Base-by-base conservation (phyloP, 2,888 invertebrate genomes). In the Hypomecis punctinalis region DNA sequence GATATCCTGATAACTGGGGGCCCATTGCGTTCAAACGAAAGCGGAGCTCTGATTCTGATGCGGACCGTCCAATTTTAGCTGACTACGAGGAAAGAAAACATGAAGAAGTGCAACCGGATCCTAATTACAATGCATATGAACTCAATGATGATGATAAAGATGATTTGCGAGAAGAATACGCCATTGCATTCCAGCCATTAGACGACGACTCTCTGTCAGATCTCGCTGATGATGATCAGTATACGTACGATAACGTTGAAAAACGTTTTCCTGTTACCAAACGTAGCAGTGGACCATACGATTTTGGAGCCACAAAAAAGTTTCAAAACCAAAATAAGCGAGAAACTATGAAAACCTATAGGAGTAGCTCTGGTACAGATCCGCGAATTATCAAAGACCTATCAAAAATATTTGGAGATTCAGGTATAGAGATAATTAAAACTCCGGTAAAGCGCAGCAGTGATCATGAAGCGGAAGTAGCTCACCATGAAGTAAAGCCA, bases 181-280 rank as follows among this genome's bases (percentile, higher is more conserved):
- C 91, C 3, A 88, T 93, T 43, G 90, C 93, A 23, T 92, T 93
- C 68, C 93, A 93, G 74, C 93, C 93, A 33, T 74, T 93, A 49
- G 92, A 93, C 63, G 93, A 91, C 63, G 90, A 91, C 60, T 84
- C 80, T 47, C 64, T 89, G 7, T 81, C 88, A 60, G 91, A 92
- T 71, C 74, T 88, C 47, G 80, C 83, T 9, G 90, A 91, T 70
- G 89, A 91, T 55, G 90, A 91, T 66, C 89, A 88, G 67, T 91
- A 89, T 69, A 75, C 87, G 1, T 93, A 90, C 62, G 91, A 90
- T 57, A 75, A 81, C 7, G 79, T 89, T 13, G 91, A 91, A 72
- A 96, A 96, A 85, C 93, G 95, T 5, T 96, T 95, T 76, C 95
- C 95, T 0, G 95, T 96, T 0, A 86, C 94, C 4, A 96, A 96